phyloP scores from a whole-genome alignment of 1,140 invertebrate species.

The Ips nitidus region DNA sequence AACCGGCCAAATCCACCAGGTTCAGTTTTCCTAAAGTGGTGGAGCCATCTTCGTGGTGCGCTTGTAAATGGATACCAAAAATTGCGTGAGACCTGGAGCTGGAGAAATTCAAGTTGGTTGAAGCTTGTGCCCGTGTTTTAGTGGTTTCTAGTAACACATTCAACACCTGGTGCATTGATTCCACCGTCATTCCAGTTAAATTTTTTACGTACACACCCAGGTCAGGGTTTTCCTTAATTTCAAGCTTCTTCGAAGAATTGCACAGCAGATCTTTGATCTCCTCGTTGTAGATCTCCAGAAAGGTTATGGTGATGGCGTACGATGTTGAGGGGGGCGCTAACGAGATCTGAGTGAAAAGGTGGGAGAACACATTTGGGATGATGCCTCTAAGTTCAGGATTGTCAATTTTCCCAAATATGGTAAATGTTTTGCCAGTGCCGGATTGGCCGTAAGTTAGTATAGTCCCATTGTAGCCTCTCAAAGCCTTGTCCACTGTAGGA shows the following conservation, averaged over 20 bases:
- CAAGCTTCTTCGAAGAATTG: conserved; percentile 60
- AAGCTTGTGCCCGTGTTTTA: conserved; percentile 84
- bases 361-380: conserved; percentile 93
- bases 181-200: conserved; percentile 57
- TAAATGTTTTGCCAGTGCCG: conserved; percentile 94
- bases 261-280: conserved; percentile 91
- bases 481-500: conserved; percentile 89
- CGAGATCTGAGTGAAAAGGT: conserved; percentile 91
- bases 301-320: conserved; percentile 88
- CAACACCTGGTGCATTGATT: conserved; percentile 77
- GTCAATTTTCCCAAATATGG: conserved; percentile 78
- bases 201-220: conserved; percentile 60
- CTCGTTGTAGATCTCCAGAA: conserved; percentile 95
- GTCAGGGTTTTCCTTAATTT: conserved; percentile 75
- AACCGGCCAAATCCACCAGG: conserved; percentile 94
- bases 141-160: conserved; percentile 83
- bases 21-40: conserved; percentile 92
- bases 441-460: conserved; percentile 97
- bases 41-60: conserved; percentile 75
- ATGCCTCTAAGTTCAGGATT: conserved; percentile 61
- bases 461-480: conserved; percentile 94
- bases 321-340: conserved; percentile 61
- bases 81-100: conserved; percentile 96
- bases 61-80: conserved; percentile 92
- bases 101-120: conserved; percentile 68